Base-by-base conservation (phyloP, 2,888 invertebrate genomes). In the Nasonovia ribisnigri region DNA sequence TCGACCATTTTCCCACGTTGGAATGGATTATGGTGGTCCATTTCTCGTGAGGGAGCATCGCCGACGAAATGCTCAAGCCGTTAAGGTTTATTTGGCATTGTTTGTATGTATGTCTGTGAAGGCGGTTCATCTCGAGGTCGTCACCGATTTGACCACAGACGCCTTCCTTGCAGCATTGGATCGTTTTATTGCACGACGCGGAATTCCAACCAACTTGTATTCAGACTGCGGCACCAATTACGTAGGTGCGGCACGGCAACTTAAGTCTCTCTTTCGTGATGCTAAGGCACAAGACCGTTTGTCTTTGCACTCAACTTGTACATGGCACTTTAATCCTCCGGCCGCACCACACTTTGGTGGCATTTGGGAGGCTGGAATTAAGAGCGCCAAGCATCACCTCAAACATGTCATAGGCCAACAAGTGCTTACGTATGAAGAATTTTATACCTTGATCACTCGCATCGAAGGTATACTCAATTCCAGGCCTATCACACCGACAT, bases 201-300 rank as follows among this genome's bases (percentile, higher is more conserved):
- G 95, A 0, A 95, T 94, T 91, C 95, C 95, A n/a, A 29, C 51
- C 26, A 95, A 95, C 86, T 94, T 95, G 43, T 95, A 95, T 91
- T 95, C 94, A 43, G 95, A 95, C 84, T 95, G 95, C 93, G 95
- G 95, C 4, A 94, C 94, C 2, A 95, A 95, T 84, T 95, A 95
- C 94, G 94, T 95, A 8, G 95, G 95, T 6, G 95, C 95, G 29
- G 94, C 93, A 54, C 95, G 95, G 48, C 95, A 95, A 51, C 42
- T 95, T 48, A 90, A 93, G 46, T 67, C 94, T 88, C 86, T 94
- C 20, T 88, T 88, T 29, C 3, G 48, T 6, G 51, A 60, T 16
- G 29, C 60, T 1, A 60, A 46, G 36, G 88, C 94, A 54, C 43
- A 42, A 29, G n/a, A 29, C 6, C 42, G 77, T 84, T 51, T 94